These are phyloP conservation scores for Drosophila yakuba DNA, from an alignment of 1,140 invertebrate genomes.

Conservation along the genomic window DNA sequence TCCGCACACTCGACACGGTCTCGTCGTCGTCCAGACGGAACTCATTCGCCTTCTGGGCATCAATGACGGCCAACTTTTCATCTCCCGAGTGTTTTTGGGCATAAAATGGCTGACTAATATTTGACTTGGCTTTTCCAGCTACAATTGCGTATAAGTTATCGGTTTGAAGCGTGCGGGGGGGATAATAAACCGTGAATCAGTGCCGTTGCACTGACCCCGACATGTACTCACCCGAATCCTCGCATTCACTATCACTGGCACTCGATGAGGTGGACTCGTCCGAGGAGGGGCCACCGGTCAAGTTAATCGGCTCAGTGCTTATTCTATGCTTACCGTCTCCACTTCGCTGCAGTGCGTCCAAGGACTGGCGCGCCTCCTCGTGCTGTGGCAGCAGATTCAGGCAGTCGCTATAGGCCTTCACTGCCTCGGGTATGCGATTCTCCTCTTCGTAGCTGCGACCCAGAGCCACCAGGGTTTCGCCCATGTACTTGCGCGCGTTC, in stretches of 20 bases:
- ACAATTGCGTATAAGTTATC: conserved; percentile 8
- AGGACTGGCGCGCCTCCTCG: conserved; percentile 92
- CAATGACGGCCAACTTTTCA: conserved; percentile 59
- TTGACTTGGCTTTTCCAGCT: conserved; percentile 64
- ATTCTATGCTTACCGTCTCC: conserved; percentile 11
- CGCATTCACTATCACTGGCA: conserved; percentile 49
- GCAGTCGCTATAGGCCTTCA: conserved; percentile 93
- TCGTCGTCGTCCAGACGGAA: conserved; percentile 91
- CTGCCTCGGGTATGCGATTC: conserved; percentile 93
- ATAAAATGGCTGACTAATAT: conserved; percentile 85
- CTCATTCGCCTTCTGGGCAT: conserved; percentile 60
- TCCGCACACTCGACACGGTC: conserved; percentile 92
- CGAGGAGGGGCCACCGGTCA: conserved; percentile 38
- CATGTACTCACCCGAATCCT: conserved; percentile 51
- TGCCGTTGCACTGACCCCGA: neutral
- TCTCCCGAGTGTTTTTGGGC: conserved; percentile 77
- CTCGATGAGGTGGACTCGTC: conserved; percentile 67
- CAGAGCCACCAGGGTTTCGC: conserved; percentile 94
- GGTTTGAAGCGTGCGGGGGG: too few relatives aligned
- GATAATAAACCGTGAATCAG: neutral
- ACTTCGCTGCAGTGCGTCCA: conserved; percentile 86
- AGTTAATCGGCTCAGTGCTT: conserved; percentile 22
- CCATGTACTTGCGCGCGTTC: conserved; percentile 98
- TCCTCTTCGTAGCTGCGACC: conserved; percentile 93
- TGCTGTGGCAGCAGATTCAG: conserved; percentile 92